A percentile compares a stretch with the other conserved stretches of the same genome.
Conservation (phyloP, 2,797 vertebrate genomes). For the Mus spretus region DNA sequence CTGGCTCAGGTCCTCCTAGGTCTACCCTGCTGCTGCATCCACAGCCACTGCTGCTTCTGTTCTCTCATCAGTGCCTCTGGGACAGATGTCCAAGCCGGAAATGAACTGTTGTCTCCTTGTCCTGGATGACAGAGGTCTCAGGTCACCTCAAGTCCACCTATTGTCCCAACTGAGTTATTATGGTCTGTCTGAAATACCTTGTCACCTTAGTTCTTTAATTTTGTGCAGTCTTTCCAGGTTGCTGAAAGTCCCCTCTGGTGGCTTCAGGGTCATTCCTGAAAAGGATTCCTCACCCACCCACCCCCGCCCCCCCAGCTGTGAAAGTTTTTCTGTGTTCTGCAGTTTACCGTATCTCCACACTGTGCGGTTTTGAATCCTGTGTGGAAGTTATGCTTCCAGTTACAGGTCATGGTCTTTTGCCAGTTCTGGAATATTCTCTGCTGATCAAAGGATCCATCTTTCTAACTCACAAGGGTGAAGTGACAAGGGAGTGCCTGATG, state of each 20-base stretch:
- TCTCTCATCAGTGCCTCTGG: background rate
- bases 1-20: background rate
- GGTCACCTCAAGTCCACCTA: background rate
- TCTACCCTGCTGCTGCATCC: background rate
- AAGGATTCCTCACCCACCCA: background rate
- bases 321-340: background rate
- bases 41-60: background rate
- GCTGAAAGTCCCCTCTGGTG: background rate
- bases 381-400: background rate
- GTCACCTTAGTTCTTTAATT: background rate
- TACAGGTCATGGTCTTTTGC: background rate
- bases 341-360: background rate
- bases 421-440: background rate
- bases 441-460: background rate
- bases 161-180: background rate
- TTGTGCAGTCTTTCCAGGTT: background rate
- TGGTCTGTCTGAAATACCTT: background rate
- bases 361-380: background rate
- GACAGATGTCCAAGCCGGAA: background rate
- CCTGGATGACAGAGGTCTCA: background rate
- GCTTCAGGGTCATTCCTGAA: background rate
- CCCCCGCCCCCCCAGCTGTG: fast-evolving
- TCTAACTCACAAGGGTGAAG: background rate
- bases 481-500: background rate
- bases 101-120: background rate